Base-by-base conservation (phyloP, 1,140 invertebrate species). In the Argopecten irradians region DNA sequence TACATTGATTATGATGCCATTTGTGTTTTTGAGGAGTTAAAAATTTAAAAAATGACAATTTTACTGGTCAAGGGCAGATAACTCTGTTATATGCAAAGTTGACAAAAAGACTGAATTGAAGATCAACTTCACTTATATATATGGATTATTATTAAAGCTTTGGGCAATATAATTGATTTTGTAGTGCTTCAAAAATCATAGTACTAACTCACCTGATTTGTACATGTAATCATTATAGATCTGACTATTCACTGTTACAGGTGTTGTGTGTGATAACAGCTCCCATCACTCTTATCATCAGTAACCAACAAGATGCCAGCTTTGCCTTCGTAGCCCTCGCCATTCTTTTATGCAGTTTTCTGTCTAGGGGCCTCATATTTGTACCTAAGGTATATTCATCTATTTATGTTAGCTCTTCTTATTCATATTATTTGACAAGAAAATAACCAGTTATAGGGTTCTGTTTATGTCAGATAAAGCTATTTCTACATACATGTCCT, bases 291-390 rank as follows among this genome's bases (percentile, higher is more conserved):
- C 97, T 99, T 96, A 98, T 99, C 22, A 99, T 99, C 90, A 97
- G 98, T 86, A 98, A 98, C 90, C 99, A 99, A 94, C 98, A 99
- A 95, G 98, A 99, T 95, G 98, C 99, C 16, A 98, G 98, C 90
- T 99, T 99, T 95, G 98, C 98, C 22, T 99, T 99, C 95, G 98
- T 99, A 34, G 97, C 98, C 1, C 96, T 99, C 83, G 98, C 98
- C 34, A 98, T 99, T 89, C 98, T 99, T 86, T 98, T 99, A 95
- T 99, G 98, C 95, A 99, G 98, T 95, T 99, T 99, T 96, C 97
- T 99, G 22, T 99, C 98, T 91, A 99, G 99, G 98, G 98, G 98
- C 39, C 97, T 99, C 86, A 98, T 99, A 93, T 99, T 99, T 96
- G 97, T 99, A 92, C 98, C 98, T 92, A 99, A 99, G 97, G 98